phyloP scores from a whole-genome alignment of 2,888 invertebrate genomes.

The Polydrusus pterygomalis region DNA sequence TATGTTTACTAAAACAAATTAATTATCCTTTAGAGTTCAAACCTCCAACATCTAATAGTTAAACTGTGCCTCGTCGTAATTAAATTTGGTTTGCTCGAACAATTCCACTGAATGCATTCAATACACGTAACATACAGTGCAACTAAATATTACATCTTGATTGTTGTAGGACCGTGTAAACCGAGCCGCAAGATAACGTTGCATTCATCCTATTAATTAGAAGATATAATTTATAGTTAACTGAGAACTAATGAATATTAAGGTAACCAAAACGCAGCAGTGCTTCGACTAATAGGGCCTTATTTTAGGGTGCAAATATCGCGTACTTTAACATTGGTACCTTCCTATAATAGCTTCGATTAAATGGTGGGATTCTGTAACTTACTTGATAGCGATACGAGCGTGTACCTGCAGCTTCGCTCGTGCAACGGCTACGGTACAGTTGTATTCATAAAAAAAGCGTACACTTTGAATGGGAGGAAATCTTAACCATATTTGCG shows the following conservation, averaged over 20 bases:
- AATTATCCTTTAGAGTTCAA: not conserved
- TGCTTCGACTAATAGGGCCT: no score
- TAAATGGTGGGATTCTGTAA: no score
- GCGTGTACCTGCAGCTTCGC: no score
- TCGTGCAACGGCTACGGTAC: no score
- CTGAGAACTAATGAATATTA: not conserved
- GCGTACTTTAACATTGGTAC: no score
- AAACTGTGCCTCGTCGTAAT: conserved; percentile 1
- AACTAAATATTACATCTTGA: conserved; percentile 25
- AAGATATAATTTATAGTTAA: conserved; percentile 34
- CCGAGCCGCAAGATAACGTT: not conserved
- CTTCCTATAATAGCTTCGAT: no score
- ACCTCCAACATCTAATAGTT: not conserved
- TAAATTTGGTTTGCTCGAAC: conserved; percentile 7
- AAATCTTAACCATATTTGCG: no score
- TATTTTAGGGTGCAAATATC: no score
- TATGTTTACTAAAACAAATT: not conserved
- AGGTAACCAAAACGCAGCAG: conserved; percentile 1
- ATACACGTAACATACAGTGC: not conserved
- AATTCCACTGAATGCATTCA: conserved; percentile 9
- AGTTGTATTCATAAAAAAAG: no score
- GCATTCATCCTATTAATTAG: conserved; percentile 13
- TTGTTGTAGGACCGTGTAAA: conserved; percentile 8
- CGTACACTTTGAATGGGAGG: no score
- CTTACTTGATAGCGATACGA: no score